A percentile compares a stretch with the other conserved stretches of the same genome.
Conservation (phyloP, 1,140 invertebrate genomes). For the Drosophila kanapiae region DNA sequence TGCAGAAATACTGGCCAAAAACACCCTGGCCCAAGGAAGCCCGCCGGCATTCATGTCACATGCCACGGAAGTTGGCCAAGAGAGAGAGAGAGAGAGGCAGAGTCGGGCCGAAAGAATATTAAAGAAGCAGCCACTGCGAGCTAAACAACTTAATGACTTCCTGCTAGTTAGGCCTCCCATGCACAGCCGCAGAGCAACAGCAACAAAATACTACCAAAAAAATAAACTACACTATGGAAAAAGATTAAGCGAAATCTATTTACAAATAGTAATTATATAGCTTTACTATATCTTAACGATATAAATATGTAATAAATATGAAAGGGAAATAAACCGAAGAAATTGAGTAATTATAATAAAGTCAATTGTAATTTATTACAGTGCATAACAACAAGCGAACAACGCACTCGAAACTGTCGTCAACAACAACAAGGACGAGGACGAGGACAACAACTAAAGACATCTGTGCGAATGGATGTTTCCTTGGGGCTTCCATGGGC, state of each 20-base stretch:
- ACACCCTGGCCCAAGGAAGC: constrained; percentile 3
- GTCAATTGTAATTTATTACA: too few relatives aligned
- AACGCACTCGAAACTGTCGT: constrained; percentile 40
- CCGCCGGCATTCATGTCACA: constrained; percentile 43
- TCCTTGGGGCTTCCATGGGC: constrained; percentile 56
- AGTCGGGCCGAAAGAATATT: constrained; percentile 23
- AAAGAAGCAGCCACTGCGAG: constrained; percentile 48
- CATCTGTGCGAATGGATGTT: constrained; percentile 75
- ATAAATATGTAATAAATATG: neutral
- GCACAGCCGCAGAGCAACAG: constrained; percentile 36
- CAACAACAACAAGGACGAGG: constrained; percentile 36
- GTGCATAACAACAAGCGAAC: constrained; percentile 24
- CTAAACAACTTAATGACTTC: constrained; percentile 82
- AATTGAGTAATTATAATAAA: too few relatives aligned
- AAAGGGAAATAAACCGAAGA: neutral
- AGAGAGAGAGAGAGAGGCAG: neutral
- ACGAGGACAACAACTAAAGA: constrained; percentile 51
- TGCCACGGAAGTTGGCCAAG: constrained; percentile 31
- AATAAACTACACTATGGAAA: neutral
- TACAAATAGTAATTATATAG: too few relatives aligned
- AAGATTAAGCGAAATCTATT: neutral
- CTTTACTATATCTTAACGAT: too few relatives aligned
- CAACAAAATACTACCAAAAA: constrained; percentile 12
- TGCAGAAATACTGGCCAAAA: constrained; percentile 20
- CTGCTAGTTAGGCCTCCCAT: constrained; percentile 72